These are phyloP conservation scores for Xestia xanthographa DNA, from an alignment of 2,888 invertebrate genomes.

Conservation along the genomic window DNA sequence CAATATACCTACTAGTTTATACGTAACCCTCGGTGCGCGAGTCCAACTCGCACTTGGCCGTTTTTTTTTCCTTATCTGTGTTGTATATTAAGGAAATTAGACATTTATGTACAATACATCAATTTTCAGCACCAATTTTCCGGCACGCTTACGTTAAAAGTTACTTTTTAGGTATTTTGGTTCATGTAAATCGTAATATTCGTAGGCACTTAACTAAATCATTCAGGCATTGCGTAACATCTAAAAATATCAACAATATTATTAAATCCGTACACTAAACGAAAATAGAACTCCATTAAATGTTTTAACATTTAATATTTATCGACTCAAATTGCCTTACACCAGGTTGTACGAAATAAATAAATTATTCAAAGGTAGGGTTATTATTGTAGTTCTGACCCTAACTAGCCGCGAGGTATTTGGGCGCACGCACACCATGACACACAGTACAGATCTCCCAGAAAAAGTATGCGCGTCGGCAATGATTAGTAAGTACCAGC, in stretches of 20 bases:
- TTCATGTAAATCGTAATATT: neutral
- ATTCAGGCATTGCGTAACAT: neutral
- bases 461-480: neutral
- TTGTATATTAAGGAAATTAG: too few relatives aligned
- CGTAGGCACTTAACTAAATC: constrained; percentile 19
- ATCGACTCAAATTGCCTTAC: constrained; percentile 19
- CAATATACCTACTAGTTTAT: too few relatives aligned
- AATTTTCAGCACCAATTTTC: neutral
- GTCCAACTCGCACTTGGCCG: too few relatives aligned
- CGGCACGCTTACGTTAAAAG: neutral
- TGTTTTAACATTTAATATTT: constrained; percentile 32
- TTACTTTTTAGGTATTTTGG: neutral
- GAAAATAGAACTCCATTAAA: constrained; percentile 42
- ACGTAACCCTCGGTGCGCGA: too few relatives aligned
- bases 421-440: neutral
- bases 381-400: constrained; percentile 14
- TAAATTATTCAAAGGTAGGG: constrained; percentile 36
- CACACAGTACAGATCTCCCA: neutral
- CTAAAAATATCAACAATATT: constrained; percentile 13
- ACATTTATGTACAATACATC: neutral
- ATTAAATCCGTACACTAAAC: neutral
- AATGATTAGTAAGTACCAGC: neutral
- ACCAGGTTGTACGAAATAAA: constrained; percentile 14
- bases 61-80: neutral
- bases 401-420: neutral